Percentiles rank a stretch among this genome's conserved stretches.
These are phyloP conservation scores for Rhagium mordax DNA, from an alignment of 2,888 invertebrate species.

Conservation along the genomic window DNA sequence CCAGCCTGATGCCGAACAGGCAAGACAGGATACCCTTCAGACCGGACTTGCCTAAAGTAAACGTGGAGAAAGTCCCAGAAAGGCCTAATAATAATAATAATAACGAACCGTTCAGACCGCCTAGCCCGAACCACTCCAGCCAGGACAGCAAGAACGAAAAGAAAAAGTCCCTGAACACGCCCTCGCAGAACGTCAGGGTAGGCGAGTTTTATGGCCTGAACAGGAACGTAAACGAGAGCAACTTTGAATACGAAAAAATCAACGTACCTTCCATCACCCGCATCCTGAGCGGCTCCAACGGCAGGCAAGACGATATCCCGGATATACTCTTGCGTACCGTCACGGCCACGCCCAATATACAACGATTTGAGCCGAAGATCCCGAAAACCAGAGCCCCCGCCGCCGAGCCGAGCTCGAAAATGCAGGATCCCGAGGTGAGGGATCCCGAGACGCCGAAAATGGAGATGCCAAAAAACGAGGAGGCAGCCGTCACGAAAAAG, in stretches of 20 bases:
- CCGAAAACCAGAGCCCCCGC: conserved; percentile 60
- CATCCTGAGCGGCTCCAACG: conserved; percentile 89
- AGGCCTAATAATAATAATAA: conserved; percentile 44
- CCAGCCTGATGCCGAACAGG: conserved; percentile 85
- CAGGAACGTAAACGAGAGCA: conserved; percentile 64
- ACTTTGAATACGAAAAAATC: conserved; percentile 68
- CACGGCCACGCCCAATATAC: conserved; percentile 70
- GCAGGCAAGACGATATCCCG: conserved; percentile 86
- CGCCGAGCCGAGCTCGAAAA: conserved; percentile 60
- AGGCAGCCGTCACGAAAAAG: conserved; percentile 51
- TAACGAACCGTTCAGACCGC: conserved; percentile 42
- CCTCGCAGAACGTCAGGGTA: conserved; percentile 76
- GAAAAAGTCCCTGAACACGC: conserved; percentile 84
- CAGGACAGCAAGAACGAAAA: conserved; percentile 68
- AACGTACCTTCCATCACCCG: conserved; percentile 86
- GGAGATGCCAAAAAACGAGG: conserved; percentile 52
- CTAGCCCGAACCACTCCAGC: conserved; percentile 37
- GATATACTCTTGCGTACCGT: conserved; percentile 82
- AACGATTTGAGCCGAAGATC: conserved; percentile 59
- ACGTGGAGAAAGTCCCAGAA: conserved; percentile 62
- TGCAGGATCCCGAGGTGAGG: conserved; percentile 51
- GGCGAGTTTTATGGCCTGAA: conserved; percentile 67
- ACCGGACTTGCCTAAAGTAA: conserved; percentile 74
- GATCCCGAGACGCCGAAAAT: conserved; percentile 42
- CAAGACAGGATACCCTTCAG: conserved; percentile 82